Evolutionary conservation across 30 jellyfish, hydroid and myxozoan genomes (phyloP), one percentile per base, ranked within the genome.

Genomic region (Rhopilema esculentum): DNA sequence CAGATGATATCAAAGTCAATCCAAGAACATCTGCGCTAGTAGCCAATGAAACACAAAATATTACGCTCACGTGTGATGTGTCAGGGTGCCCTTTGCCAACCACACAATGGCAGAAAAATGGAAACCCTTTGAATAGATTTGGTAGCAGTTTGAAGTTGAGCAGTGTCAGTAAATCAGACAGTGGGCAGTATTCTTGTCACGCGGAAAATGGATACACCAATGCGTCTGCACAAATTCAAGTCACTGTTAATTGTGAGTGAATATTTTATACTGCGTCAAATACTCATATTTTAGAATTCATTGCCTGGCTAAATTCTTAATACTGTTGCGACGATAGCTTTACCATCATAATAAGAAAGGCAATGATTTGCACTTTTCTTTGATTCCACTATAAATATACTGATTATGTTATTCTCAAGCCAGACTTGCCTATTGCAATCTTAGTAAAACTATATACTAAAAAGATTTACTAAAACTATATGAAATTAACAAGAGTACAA

Each of bases 61-160:
- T 51, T 22, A 67, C 79, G 4, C 17, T 83, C 20, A 27, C 27
- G 20, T 83, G 92, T 52, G 51, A 22, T 26, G 84, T 67, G 9
- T 1, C 80, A 7, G 92, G 92, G 1, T 66, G 82, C 28, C 92
- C 92, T 4, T 65, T 27, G 21, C 86, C 92, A 16, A 71, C 18
- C 23, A 21, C 27, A 83, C 69, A 51, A 0, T 75, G 16, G 53
- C 48, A 20, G 86, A 66, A 12, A 40, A 49, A n/a, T 26, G 29
- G 72, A 16, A 19, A 17, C 22, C 26, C 12, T 66, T 30, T 22
- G 74, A 57, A 12, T 40, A 27, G 2, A 50, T 29, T 18, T 32
- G 27, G n/a, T 23, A 78, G 77, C 21, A 69, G 67, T 28, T 32
- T 8, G 15, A 6, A n/a, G 49, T 68, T 73, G 22, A 73, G 12